phyloP scores from a whole-genome alignment of 2,797 vertebrate genomes.

The Rhincodon typus region DNA sequence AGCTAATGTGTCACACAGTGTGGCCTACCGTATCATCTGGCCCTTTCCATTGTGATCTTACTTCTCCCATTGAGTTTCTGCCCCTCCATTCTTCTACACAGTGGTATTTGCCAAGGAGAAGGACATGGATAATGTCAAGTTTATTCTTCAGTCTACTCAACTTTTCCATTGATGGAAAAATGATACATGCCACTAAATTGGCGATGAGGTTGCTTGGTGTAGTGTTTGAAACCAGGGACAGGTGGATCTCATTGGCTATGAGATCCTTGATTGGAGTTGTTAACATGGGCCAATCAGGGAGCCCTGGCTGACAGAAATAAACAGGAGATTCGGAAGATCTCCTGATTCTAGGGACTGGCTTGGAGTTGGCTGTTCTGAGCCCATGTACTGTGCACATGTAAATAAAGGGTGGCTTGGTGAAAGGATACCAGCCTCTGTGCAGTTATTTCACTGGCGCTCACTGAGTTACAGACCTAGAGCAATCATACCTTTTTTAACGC shows the following conservation, averaged over 20 bases:
- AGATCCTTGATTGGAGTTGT: too few species aligned
- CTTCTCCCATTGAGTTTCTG: not conserved
- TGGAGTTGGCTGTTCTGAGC: too few species aligned
- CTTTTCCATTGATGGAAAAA: not conserved
- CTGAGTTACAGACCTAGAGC: not conserved
- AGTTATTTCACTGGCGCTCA: not conserved
- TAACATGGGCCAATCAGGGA: too few species aligned
- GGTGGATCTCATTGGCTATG: too few species aligned
- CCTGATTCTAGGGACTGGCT: too few species aligned
- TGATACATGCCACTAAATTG: not conserved
- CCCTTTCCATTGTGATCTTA: not conserved
- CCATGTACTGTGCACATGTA: too few species aligned
- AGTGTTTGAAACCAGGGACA: too few species aligned
- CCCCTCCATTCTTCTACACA: not conserved
- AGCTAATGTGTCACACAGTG: not conserved
- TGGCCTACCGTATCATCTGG: not conserved
- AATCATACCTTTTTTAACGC: not conserved
- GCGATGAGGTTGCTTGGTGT: not conserved
- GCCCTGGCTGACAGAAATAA: too few species aligned
- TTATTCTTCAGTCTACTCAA: not conserved
- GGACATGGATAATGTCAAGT: too few species aligned
- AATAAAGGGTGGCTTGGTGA: too few species aligned
- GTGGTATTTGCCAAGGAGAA: not conserved
- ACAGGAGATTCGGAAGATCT: too few species aligned
- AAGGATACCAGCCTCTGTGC: too few species aligned